Evolutionary conservation across 2,113 vertebrate species (phyloP), one percentile per base, ranked within the genome.

Genomic region (Podilymbus podiceps): DNA sequence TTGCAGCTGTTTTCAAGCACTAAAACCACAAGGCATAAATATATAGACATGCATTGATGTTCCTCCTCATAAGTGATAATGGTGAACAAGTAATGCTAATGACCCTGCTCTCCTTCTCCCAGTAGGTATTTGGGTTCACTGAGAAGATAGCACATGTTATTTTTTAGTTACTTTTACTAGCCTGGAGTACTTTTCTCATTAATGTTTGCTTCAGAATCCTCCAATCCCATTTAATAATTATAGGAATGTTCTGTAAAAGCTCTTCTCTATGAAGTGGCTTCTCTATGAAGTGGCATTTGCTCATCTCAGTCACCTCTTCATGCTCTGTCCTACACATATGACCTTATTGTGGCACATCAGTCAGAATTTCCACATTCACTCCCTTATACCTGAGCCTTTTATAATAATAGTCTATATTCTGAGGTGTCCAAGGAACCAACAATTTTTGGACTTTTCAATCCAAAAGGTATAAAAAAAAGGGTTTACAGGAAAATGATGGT

Each of bases 11-110:
- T 97, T 87, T 74, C 30, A 66, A 89, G 66, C 55, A 96, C 27
- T 96, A 95, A 97, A 97, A 95, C 90, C 83, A 94, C 46, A 31
- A 90, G 93, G 46, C 89, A 74, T 92, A 85, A 90, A 95, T 88
- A 81, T 93, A 62, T 67, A 83, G 76, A 25, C 62, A 23, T n/a
- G 38, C 47, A 63, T 56, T 49, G 76, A 78, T 59, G 25, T 82
- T 77, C 56, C 47, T 71, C 68, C 75, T 92, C 71, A 52, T 74
- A 90, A 88, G 63, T 46, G 80, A 90, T 92, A 93, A 94, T 49
- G 87, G 76, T 86, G 53, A 88, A 87, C 93, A 94, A 96, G 95
- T 95, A 96, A 95, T 79, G 52, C 7, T 85, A 88, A 91, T 82
- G 58, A 60, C 47, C 90, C n/a, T 25, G 18, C 47, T 82, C 25